Evolutionary conservation across 1,140 invertebrate genomes (phyloP), one percentile per base, ranked within the genome.

Genomic region (Drosophila ogumai): DNA sequence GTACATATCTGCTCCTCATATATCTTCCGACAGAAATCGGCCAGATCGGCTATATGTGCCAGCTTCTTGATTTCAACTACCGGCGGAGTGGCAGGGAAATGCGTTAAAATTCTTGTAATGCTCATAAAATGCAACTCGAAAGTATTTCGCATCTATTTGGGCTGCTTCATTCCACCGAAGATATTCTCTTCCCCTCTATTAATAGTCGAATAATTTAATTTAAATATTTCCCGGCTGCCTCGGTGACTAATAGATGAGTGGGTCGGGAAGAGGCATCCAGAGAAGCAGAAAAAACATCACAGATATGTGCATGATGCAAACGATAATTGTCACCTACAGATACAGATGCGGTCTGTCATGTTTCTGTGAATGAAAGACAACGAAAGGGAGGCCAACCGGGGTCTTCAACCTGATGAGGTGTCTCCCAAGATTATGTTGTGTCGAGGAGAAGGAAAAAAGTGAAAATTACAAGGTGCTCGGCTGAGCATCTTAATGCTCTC

Each of bases 21-120:
- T 74, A 79, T 82, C 58, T 64, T 82, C 69, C 71, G 79, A 65
- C 82, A 46, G 50, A 82, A 72, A 84, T 84, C 81, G 76, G 66
- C 38, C 58, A 64, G 9, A 43, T 38, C 38, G 67, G 32, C 41
- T 81, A 74, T 68, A 68, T 74, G 46, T 52, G 63, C 15, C 36
- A 17, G 31, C 32, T 40, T 50, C 50, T 73, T 60, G 54, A 56
- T 68, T 69, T 74, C 50, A 55, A 63, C 36, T 74, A 38, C 34
- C 52, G 40, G 32, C 52, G 60, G 52, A 56, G 12, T 65, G 46
- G 44, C 47, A 54, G 19, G 34, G 50, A 64, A 74, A 75, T 46
- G 46, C 49, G 44, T 76, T 46, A 40, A 66, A 63, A 81, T 82
- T 82, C 46, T 60, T 81, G 58, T 65, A 75, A 71, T 63, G 55